Conservation (phyloP, 2,113 vertebrate species). For the Phrynocephalus versicolor region DNA sequence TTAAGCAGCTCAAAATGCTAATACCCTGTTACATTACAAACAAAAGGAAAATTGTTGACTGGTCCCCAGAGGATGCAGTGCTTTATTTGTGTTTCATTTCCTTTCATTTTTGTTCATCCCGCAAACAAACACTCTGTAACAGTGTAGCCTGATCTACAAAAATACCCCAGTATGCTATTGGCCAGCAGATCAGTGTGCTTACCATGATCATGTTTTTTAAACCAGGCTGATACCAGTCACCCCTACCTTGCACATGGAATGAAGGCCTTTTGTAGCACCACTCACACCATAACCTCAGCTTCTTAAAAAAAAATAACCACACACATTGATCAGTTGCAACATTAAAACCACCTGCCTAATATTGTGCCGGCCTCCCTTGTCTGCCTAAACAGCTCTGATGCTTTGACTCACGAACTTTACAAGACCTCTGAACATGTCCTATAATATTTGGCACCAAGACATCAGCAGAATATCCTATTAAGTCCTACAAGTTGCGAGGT, state of each 20-base stretch:
- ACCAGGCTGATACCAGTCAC: slow-evolving; percentile 60
- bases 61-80: neutral
- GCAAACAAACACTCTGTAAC: neutral
- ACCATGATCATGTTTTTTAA: slow-evolving; percentile 46
- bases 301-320: slow-evolving; percentile 50
- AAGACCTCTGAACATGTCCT: too few species aligned
- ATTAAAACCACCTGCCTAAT: too few species aligned
- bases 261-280: slow-evolving; percentile 57
- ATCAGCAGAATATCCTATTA: too few species aligned
- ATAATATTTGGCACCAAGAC: too few species aligned
- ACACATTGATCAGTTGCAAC: too few species aligned
- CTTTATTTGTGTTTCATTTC: neutral
- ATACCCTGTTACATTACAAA: neutral
- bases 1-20: accelerated
- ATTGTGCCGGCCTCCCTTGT: too few species aligned
- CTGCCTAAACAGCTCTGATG: too few species aligned
- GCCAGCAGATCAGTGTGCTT: slow-evolving; percentile 24
- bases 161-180: neutral
- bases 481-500: too few species aligned
- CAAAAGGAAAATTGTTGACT: neutral
- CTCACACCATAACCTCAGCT: slow-evolving; percentile 45
- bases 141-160: neutral
- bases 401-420: too few species aligned
- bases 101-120: neutral
- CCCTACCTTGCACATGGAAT: slow-evolving; percentile 49